Percentiles rank a stretch among this genome's conserved stretches.
Evolutionary conservation across 2,797 vertebrate genomes (phyloP).

Genomic region (Tangara arthus): DNA sequence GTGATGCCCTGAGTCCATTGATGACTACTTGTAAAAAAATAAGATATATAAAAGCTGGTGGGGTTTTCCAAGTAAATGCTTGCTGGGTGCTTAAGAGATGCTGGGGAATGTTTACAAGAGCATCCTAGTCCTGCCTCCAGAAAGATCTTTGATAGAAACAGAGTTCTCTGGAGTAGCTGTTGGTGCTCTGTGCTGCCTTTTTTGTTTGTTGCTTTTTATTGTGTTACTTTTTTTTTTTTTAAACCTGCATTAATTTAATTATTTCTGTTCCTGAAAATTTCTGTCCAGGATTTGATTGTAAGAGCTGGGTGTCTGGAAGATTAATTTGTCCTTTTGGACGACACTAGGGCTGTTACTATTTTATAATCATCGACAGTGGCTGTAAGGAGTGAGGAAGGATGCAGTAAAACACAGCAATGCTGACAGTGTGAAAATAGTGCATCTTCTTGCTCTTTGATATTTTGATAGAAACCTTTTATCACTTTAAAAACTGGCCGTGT

Average conservation of each 20-base stretch:
- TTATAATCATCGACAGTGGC: not conserved
- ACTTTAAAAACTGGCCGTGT: conserved; percentile 49
- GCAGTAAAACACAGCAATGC: conserved; percentile 52
- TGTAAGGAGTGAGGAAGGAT: conserved; percentile 29
- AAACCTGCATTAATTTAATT: not conserved
- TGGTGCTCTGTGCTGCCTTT: not conserved
- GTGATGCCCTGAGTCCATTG: not conserved
- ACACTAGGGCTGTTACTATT: conserved; percentile 6
- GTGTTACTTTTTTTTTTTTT: not conserved
- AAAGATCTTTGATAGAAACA: not conserved
- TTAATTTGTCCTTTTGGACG: conserved; percentile 33
- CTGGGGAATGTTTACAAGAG: not conserved
- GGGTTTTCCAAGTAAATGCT: not conserved
- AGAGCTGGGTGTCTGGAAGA: conserved; percentile 35
- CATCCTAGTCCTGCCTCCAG: not conserved
- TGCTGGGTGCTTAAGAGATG: not conserved
- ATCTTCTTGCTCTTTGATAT: conserved; percentile 42
- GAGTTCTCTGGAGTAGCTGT: not conserved
- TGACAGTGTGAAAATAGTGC: conserved; percentile 37
- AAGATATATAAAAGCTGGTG: not conserved
- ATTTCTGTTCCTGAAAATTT: conserved; percentile 56
- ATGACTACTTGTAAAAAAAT: not conserved
- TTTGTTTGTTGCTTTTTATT: not conserved
- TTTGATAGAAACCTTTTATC: conserved; percentile 63
- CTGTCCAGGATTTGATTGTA: conserved; percentile 31